Evolutionary conservation across 30 jellyfish, hydroid and myxozoan genomes (phyloP).

Genomic region (Clytia hemisphaerica): DNA sequence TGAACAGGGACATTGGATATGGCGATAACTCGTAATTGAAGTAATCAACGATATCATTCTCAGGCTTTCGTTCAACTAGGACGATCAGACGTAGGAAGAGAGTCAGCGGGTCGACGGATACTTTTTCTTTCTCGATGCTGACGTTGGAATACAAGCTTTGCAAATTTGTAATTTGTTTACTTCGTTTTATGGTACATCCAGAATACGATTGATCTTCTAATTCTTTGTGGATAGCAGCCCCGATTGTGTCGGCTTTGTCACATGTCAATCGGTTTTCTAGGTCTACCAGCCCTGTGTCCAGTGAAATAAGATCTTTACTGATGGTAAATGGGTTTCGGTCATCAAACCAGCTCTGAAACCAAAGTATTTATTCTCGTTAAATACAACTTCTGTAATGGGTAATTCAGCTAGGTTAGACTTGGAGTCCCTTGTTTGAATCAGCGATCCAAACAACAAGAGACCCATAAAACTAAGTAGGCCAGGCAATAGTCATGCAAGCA

Average conservation of each 20-base stretch:
- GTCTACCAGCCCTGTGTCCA: neutral
- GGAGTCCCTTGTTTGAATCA: no score
- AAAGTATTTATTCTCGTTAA: no score
- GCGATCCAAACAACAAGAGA: no score
- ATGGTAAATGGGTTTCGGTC: no score
- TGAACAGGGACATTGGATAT: constrained; percentile 18
- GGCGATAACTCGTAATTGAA: neutral
- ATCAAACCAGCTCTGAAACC: neutral
- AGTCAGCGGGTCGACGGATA: neutral
- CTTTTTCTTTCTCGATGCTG: neutral
- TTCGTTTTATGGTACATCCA: neutral
- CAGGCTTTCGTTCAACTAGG: neutral
- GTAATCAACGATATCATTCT: neutral
- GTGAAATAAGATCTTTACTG: no score
- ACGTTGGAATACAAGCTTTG: neutral
- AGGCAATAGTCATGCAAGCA: no score
- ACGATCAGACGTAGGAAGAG: neutral
- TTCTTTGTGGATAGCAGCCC: neutral
- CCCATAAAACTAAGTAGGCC: no score
- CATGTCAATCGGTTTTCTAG: neutral
- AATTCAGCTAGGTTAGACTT: no score
- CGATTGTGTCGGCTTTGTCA: neutral
- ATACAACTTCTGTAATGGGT: no score
- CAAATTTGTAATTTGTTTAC: neutral
- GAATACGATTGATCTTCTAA: neutral